Conservation (phyloP, 2,797 vertebrate genomes). For the Anguilla obscura region DNA sequence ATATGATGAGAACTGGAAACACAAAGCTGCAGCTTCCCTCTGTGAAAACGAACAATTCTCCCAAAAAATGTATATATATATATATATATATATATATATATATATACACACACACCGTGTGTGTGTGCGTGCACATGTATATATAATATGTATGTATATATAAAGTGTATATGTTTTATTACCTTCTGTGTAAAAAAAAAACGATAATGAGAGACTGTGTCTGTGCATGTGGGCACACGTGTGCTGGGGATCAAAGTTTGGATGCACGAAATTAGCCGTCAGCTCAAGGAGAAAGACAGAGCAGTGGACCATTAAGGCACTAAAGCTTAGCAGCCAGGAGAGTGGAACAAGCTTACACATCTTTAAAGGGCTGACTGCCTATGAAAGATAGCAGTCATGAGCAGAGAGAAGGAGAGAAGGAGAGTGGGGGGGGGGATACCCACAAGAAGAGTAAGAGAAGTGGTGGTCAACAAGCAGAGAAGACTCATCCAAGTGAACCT, state of each 20-base stretch:
- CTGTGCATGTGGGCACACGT: not conserved
- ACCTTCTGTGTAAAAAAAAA: not conserved
- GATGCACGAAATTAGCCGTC: constrained; percentile 36
- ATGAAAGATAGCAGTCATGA: constrained; percentile 39
- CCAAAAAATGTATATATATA: no score
- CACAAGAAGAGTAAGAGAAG: constrained; percentile 11
- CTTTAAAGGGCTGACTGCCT: constrained; percentile 38
- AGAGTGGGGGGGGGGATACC: not conserved
- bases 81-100: no score
- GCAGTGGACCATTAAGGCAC: constrained; percentile 34
- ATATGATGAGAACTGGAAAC: not conserved
- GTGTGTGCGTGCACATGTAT: no score
- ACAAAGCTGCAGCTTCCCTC: not conserved
- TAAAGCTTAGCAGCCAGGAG: constrained; percentile 29
- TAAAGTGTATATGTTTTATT: not conserved
- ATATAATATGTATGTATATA: no score
- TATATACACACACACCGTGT: no score
- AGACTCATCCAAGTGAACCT: constrained; percentile 29
- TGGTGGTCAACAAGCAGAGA: not conserved
- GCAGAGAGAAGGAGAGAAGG: constrained; percentile 1
- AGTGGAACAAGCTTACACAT: constrained; percentile 34
- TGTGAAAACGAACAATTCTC: not conserved
- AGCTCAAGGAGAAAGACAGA: constrained; percentile 34
- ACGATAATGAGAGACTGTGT: constrained; percentile 12
- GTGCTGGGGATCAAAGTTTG: constrained; percentile 12